A percentile compares a stretch with the other conserved stretches of the same genome.
Evolutionary conservation across 2,797 vertebrate species (phyloP).

Genomic region (Melanotaenia nigrans): DNA sequence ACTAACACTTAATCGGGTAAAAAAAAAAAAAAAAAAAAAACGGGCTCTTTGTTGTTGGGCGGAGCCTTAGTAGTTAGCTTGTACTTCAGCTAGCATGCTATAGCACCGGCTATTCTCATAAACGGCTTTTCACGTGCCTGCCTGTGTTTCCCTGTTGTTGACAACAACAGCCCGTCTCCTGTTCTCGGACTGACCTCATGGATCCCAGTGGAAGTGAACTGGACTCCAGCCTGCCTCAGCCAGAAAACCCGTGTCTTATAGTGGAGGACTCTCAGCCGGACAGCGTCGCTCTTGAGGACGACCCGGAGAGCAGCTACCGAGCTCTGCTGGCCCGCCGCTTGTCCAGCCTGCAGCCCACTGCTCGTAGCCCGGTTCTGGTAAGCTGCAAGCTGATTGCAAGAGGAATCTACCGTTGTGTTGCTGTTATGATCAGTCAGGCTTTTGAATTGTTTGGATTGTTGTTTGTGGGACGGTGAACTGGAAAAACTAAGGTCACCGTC

Average conservation of each 20-base stretch:
- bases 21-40: too few relatives aligned
- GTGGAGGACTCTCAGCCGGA: constrained; percentile 95
- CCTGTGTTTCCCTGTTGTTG: constrained; percentile 10
- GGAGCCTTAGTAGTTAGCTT: constrained; percentile 31
- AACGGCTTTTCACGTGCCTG: constrained; percentile 5
- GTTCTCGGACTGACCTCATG: constrained; percentile 74
- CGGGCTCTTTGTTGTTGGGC: constrained; percentile 32
- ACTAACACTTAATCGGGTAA: background rate
- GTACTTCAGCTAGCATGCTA: constrained; percentile 47
- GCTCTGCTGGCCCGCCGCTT: constrained; percentile 83
- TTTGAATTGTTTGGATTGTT: background rate
- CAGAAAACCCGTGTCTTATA: constrained; percentile 88
- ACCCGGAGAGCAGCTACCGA: constrained; percentile 86
- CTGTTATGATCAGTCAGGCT: background rate
- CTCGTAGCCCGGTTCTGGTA: constrained; percentile 90
- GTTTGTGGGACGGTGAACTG: background rate
- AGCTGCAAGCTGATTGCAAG: constrained; percentile 32
- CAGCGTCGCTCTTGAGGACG: constrained; percentile 85
- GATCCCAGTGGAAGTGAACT: constrained; percentile 87
- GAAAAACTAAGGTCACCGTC: too few relatives aligned
- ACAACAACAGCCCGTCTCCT: constrained; percentile 25
- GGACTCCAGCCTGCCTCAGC: constrained; percentile 89
- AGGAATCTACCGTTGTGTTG: too few relatives aligned
- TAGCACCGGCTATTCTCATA: background rate
- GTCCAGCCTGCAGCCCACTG: constrained; percentile 82